phyloP scores from a whole-genome alignment of 2,113 vertebrate species.

The Megaleporinus macrocephalus region DNA sequence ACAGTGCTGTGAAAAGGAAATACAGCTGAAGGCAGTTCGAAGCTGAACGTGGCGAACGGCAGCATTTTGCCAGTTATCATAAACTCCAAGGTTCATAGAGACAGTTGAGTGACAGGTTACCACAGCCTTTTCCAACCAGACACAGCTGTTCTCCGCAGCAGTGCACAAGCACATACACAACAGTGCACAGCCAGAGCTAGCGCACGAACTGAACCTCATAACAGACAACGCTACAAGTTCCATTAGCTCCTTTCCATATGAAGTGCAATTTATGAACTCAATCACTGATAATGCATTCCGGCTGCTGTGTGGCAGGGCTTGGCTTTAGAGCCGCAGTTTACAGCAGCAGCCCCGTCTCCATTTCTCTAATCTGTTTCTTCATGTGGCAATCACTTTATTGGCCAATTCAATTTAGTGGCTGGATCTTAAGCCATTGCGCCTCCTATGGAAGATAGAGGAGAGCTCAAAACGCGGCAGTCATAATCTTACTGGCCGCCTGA shows the following conservation, averaged over 20 bases:
- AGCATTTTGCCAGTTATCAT: slow-evolving; percentile 28
- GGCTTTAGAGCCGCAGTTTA: slow-evolving; percentile 39
- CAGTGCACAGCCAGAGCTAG: slow-evolving; percentile 8
- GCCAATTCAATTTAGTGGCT: slow-evolving; percentile 72
- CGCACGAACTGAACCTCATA: slow-evolving; percentile 33
- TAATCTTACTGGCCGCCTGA: slow-evolving; percentile 36
- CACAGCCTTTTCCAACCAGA: slow-evolving; percentile 41
- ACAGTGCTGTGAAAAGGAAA: slow-evolving; percentile 1
- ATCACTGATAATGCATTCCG: slow-evolving; percentile 46
- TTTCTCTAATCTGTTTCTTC: slow-evolving; percentile 60
- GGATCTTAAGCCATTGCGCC: slow-evolving; percentile 46
- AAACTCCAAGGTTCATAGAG: slow-evolving; percentile 39
- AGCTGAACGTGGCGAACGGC: slow-evolving; percentile 23
- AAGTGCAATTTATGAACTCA: slow-evolving; percentile 48
- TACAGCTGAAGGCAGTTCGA: background rate
- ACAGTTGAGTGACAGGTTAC: slow-evolving; percentile 50
- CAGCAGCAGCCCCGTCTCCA: slow-evolving; percentile 47
- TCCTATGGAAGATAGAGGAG: slow-evolving; percentile 39
- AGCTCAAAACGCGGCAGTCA: slow-evolving; percentile 32
- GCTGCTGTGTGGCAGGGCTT: slow-evolving; percentile 30
- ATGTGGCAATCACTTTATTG: slow-evolving; percentile 69
- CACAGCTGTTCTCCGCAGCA: slow-evolving; percentile 21
- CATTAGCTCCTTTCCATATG: slow-evolving; percentile 71
- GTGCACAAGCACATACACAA: slow-evolving; percentile 5
- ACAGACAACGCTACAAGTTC: slow-evolving; percentile 29